Evolutionary conservation across 2,797 vertebrate species (phyloP).

Genomic region (Synaphobranchus kaupii): DNA sequence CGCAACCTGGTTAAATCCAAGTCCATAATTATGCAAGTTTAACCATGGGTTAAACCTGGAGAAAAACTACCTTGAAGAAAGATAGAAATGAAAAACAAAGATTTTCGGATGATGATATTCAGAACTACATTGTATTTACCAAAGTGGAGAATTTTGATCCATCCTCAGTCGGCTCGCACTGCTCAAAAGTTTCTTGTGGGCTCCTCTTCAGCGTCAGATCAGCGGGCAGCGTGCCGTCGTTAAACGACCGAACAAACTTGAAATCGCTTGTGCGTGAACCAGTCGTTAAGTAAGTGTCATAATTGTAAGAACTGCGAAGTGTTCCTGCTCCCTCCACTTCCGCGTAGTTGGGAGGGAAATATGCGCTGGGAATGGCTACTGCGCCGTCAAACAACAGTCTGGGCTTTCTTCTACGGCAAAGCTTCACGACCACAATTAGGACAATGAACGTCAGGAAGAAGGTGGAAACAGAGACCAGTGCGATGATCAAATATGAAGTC

Average conservation of each 20-base stretch:
- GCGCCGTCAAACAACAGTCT: constrained; percentile 48
- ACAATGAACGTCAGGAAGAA: background rate
- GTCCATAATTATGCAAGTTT: background rate
- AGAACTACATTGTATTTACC: background rate
- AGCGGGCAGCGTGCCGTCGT: constrained; percentile 39
- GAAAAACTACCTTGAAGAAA: too few relatives aligned
- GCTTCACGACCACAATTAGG: constrained; percentile 39
- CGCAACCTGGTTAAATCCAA: background rate
- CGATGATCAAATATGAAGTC: background rate
- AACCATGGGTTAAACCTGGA: background rate
- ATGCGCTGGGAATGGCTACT: constrained; percentile 47
- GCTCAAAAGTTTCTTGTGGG: background rate
- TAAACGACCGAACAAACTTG: constrained; percentile 55
- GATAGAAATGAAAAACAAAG: background rate
- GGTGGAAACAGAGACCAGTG: background rate
- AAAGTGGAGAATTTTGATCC: constrained; percentile 9
- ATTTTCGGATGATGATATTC: background rate
- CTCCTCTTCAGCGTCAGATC: constrained; percentile 33
- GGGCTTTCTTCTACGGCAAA: constrained; percentile 52
- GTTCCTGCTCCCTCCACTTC: constrained; percentile 50
- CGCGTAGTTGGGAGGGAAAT: constrained; percentile 50
- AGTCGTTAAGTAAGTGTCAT: constrained; percentile 64
- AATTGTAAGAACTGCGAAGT: constrained; percentile 60
- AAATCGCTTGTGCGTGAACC: constrained; percentile 61
- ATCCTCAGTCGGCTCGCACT: constrained; percentile 14